phyloP scores from a whole-genome alignment of 2,113 vertebrate species.

The Platanista minor region DNA sequence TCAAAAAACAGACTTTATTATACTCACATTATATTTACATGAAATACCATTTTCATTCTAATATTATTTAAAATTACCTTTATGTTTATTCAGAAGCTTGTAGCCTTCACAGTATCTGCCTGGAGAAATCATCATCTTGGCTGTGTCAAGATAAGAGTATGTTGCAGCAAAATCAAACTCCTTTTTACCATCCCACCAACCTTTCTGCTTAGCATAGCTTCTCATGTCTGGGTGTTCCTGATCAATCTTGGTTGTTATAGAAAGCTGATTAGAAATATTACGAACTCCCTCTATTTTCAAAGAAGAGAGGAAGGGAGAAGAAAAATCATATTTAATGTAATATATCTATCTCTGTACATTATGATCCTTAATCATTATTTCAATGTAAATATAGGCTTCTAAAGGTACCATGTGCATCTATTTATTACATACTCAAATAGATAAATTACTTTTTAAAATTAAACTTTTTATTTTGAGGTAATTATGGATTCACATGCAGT shows the following conservation, averaged over 20 bases:
- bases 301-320: not conserved
- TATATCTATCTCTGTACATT: not conserved
- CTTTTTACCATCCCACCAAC: constrained; percentile 93
- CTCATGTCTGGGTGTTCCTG: constrained; percentile 89
- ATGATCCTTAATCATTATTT: not conserved
- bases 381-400: not conserved
- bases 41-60: constrained; percentile 11
- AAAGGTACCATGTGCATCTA: not conserved
- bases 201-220: constrained; percentile 85
- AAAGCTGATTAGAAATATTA: constrained; percentile 96
- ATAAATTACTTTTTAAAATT: constrained; percentile 17
- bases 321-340: constrained; percentile 35
- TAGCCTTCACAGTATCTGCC: constrained; percentile 91
- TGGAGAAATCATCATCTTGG: constrained; percentile 87
- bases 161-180: constrained; percentile 90
- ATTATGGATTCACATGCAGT: not conserved
- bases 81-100: constrained; percentile 87
- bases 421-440: not conserved
- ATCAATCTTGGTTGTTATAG: constrained; percentile 93
- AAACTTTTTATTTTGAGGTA: not conserved
- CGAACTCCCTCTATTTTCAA: constrained; percentile 84
- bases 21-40: not conserved
- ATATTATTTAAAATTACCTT: constrained; percentile 80
- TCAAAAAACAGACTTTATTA: constrained; percentile 22
- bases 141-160: constrained; percentile 88